These are phyloP conservation scores for Quadroppia sp. DNA, from an alignment of 2,888 invertebrate species.

Conservation along the genomic window DNA sequence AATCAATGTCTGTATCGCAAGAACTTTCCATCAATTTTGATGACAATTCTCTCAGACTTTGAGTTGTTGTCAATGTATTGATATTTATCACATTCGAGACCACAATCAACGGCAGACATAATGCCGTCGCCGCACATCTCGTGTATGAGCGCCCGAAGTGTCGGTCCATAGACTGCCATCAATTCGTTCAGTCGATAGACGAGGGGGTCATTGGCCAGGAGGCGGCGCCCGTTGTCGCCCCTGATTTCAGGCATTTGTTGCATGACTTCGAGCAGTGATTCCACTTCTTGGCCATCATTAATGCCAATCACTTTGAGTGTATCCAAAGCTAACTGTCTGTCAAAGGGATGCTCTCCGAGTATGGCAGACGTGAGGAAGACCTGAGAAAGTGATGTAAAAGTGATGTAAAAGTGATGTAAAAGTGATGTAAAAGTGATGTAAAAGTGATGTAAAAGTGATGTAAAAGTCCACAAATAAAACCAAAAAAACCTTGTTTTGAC, in stretches of 20 bases:
- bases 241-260: constrained; percentile 6
- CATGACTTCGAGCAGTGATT: background rate
- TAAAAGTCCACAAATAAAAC: background rate
- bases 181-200: constrained; percentile 43
- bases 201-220: constrained; percentile 9
- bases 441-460: background rate
- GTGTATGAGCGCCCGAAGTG: constrained; percentile 48
- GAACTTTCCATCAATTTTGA: constrained; percentile 44
- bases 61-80: background rate
- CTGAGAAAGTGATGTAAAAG: background rate
- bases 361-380: constrained; percentile 38
- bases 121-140: constrained; percentile 50
- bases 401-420: background rate
- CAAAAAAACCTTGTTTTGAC: constrained; percentile 29
- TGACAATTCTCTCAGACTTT: constrained; percentile 29
- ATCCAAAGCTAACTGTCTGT: background rate
- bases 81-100: constrained; percentile 38
- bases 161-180: constrained; percentile 48
- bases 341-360: constrained; percentile 18
- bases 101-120: constrained; percentile 49
- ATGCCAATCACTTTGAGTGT: constrained; percentile 16
- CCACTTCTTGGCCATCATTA: background rate
- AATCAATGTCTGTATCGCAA: constrained; percentile 37
- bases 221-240: background rate
- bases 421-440: background rate